A percentile compares a stretch with the other conserved stretches of the same genome.
These are phyloP conservation scores for Willowsia nigromaculata DNA, from an alignment of 2,888 invertebrate genomes.

Conservation along the genomic window DNA sequence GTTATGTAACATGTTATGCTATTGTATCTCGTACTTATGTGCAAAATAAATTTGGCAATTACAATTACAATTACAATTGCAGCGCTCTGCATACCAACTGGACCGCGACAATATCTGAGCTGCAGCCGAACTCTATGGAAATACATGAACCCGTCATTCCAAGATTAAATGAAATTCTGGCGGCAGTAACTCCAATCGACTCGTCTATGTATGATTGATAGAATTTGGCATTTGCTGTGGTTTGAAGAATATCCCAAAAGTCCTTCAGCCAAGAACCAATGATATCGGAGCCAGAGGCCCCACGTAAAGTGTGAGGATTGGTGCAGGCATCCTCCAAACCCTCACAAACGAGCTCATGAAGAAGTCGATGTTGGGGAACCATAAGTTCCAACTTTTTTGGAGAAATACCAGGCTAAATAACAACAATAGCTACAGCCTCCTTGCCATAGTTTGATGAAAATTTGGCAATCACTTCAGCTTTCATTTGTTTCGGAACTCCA, in stretches of 20 bases:
- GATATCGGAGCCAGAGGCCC: not conserved
- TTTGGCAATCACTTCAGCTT: no score
- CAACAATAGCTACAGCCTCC: not conserved
- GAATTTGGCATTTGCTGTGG: not conserved
- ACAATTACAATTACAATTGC: no score
- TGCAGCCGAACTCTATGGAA: constrained; percentile 54
- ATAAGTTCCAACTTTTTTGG: not conserved
- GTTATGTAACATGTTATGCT: no score
- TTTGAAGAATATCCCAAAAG: not conserved
- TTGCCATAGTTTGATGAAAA: no score
- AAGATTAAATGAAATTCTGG: constrained; percentile 27
- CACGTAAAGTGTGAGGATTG: not conserved
- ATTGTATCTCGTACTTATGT: no score
- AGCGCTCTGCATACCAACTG: constrained; percentile 46
- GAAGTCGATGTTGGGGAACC: not conserved
- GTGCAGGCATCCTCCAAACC: not conserved
- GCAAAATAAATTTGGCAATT: no score
- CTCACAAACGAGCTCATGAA: not conserved
- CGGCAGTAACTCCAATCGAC: not conserved
- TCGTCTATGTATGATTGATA: constrained; percentile 37
- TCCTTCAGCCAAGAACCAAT: not conserved
- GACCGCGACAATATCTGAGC: constrained; percentile 52
- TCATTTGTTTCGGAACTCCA: no score
- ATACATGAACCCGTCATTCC: constrained; percentile 49
- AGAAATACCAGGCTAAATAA: not conserved